Evolutionary conservation across 2,888 invertebrate species (phyloP), one percentile per base, ranked within the genome.

Genomic region (Drosophila neoperkinsi): DNA sequence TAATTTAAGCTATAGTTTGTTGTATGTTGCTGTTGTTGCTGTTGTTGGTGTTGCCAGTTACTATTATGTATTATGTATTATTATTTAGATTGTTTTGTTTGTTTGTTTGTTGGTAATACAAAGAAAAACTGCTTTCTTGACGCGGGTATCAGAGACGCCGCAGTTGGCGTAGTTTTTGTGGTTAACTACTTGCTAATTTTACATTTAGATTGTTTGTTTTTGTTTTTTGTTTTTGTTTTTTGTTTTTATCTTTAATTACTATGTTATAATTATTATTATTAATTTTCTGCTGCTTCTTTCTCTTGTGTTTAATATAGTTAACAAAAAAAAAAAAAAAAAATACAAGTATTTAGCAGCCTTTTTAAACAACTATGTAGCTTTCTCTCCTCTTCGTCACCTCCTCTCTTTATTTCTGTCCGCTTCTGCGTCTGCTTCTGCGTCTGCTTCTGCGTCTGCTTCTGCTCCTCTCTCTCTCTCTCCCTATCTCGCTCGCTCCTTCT

Each of bases 341-440:
- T 52, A 65, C 56, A 60, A 53, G 11, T 59, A 70, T 71, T 83
- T 79, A 88, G 83, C 83, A 84, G 83, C 83, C 83, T 84, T 84
- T 80, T 82, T 80, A 80, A 84, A 88, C 83, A 84, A 88, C 81
- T 88, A 80, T 80, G 67, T 78, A 78, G 71, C 78, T 78, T 56
- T 56, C 52, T 58, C 53, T 64, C 43, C 57, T 34, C 30, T 60
- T 31, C 28, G 33, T 51, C 28, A 30, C 46, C 50, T 21, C 55
- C 33, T 49, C 16, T 25, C 31, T 34, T 52, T 9, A 25, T 25
- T 51, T 33, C 62, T 62, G 46, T 52, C 43, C 16, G 18, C 28
- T 61, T 52, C 25, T 38, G 18, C 43, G n/a, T 60, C 33, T 51
- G 18, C 43, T n/a, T 60, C 38, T 51, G 5, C 51, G 34, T 52